phyloP scores from a whole-genome alignment of 2,113 vertebrate genomes.

The Vimba vimba region DNA sequence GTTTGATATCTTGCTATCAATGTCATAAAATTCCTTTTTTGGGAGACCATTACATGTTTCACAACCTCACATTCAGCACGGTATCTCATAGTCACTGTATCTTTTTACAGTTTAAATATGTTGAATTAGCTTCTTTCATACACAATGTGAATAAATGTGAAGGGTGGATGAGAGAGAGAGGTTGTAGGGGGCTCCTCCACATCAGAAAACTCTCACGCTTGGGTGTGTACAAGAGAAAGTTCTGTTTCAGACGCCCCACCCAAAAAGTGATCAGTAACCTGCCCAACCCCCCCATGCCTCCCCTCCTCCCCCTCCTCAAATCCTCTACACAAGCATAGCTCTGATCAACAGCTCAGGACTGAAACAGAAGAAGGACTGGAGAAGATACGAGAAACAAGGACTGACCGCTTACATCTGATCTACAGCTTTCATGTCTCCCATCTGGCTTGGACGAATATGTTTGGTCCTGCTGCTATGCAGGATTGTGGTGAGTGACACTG shows the following conservation, averaged over 20 bases:
- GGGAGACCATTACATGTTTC: not conserved
- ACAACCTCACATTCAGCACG: not conserved
- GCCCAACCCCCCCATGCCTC: not conserved
- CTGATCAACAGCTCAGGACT: not conserved
- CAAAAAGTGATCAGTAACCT: not conserved
- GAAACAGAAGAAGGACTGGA: not conserved
- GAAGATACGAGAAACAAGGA: not conserved
- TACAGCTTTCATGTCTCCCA: slow-evolving; percentile 32
- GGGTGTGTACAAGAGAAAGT: slow-evolving; percentile 24
- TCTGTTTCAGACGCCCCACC: slow-evolving; percentile 11
- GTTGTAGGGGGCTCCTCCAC: not conserved
- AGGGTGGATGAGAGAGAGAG: not conserved
- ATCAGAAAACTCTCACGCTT: not conserved
- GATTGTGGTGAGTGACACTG: slow-evolving; percentile 42
- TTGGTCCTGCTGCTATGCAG: slow-evolving; percentile 44
- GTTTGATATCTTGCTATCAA: not conserved
- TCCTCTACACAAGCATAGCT: not conserved
- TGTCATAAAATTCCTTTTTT: not conserved
- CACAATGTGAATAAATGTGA: not conserved
- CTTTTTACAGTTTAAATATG: not conserved
- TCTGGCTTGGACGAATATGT: slow-evolving; percentile 29
- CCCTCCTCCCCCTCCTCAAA: not conserved
- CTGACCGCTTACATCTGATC: not conserved
- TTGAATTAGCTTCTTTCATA: not conserved
- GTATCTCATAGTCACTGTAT: not conserved